Base-by-base conservation (phyloP, 2,113 vertebrate genomes). In the Ophthalmolycus amberensis region DNA sequence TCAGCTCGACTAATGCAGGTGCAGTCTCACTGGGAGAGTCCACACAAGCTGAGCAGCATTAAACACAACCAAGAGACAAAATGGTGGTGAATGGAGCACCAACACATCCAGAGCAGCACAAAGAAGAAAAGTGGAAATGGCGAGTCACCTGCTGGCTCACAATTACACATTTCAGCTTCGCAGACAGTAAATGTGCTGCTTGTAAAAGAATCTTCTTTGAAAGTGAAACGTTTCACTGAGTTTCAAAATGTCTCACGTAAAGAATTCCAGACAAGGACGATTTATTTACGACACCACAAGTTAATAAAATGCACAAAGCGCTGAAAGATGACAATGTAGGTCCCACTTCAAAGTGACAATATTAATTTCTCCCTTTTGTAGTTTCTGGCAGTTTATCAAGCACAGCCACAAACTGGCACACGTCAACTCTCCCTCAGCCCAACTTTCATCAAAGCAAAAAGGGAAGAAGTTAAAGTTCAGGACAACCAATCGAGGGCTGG, bases 1-100 rank as follows among this genome's bases (percentile, higher is more conserved):
- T 89, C 89, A 85, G 86, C 77, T 80, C 87, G 91, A 93, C 89
- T 91, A 90, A 91, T 93, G 90, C 90, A 90, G 91, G 92, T 91
- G 89, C 91, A 91, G 83, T 82, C 84, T 89, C 89, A 76, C 81
- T 75, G 78, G 81, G 91, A 91, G 85, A 85, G 90, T 81, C 89
- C 89, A 90, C 89, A 91, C 86, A 85, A 87, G 79, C 87, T 87
- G 88, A 79, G 87, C 82, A 88, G 70, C 68, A 79, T 62, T 79
- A 80, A 84, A 86, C 75, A 85, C 84, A 90, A 89, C 67, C 75
- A 10, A 12, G 71, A 89, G 84, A 88, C 85, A 88, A 92, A 91
- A 89, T 85, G 88, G 85, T 73, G 79, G 83, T 12, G 44, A 83
- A 72, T 15, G 3, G 18, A 75, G 68, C 52, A 83, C 59, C 37